Base-by-base conservation (phyloP, 1,140 invertebrate genomes). In the Drosophila micromelanica region DNA sequence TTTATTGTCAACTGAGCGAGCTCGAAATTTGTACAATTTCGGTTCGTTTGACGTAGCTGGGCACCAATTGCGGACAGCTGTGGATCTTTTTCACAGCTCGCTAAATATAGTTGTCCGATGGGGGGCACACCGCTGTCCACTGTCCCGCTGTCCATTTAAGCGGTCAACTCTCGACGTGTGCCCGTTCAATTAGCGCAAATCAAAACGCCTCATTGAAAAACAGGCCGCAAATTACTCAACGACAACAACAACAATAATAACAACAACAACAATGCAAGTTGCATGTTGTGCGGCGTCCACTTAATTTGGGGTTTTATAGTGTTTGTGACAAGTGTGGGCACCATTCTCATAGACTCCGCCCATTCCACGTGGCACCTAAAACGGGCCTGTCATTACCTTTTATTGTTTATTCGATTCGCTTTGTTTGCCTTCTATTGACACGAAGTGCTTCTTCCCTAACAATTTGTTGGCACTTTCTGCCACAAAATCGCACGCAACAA, bases 181-280 rank as follows among this genome's bases (percentile, higher is more conserved):
- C 52, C 82, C 15, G 55, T 63, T 87, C 81, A 86, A 89, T 86
- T 86, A 82, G 73, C 67, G 75, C 76, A 57, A 86, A 78, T 87
- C 76, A 61, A 77, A 78, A 59, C 52, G 71, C 79, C 71, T 63
- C 32, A 63, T 73, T 73, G 54, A 60, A 51, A 40, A 37, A 48
- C 63, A 15, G 20, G 59, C 49, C 27, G 61, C 78, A 63, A 63
- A 73, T 74, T 86, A 73, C 27, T 71, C 70, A 86, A 57, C 63
- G 60, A 54, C 46, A 86, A 73, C 62, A 35, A 38, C 32, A 35
- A 8, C 32, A 8, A n/a, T n/a, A n/a, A n/a, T n/a, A n/a, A n/a
- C n/a, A n/a, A n/a, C n/a, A n/a, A n/a, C n/a, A n/a, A 32, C 6
- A 27, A 46, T 27, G 30, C 1, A 43, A 13, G 20, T 45, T 61